Conservation (phyloP, 2,113 vertebrate species). For the western clawed frog (Xenopus tropicalis) region UCB_Xtro_10.0 CM004450.2:122045501-122046000, state of each 20-base stretch:
- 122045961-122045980: too few relatives aligned
- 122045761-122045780: neutral
- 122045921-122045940: too few relatives aligned
- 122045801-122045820: too few relatives aligned
- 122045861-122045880: too few relatives aligned
- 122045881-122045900: too few relatives aligned
- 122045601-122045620: neutral
- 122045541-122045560: constrained; percentile 8
- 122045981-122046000: too few relatives aligned
- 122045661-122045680: neutral
- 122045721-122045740: neutral
- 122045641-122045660: neutral
- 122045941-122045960: too few relatives aligned
- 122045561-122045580: neutral
- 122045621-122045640: neutral
- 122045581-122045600: neutral
- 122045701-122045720: neutral
- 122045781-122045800: neutral
- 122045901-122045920: too few relatives aligned
- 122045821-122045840: too few relatives aligned
- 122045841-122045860: too few relatives aligned
- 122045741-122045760: neutral
- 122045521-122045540: neutral
- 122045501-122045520: neutral
- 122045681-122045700: neutral